Conservation (phyloP, 2,888 invertebrate species). For the Orchesella flavescens region DNA sequence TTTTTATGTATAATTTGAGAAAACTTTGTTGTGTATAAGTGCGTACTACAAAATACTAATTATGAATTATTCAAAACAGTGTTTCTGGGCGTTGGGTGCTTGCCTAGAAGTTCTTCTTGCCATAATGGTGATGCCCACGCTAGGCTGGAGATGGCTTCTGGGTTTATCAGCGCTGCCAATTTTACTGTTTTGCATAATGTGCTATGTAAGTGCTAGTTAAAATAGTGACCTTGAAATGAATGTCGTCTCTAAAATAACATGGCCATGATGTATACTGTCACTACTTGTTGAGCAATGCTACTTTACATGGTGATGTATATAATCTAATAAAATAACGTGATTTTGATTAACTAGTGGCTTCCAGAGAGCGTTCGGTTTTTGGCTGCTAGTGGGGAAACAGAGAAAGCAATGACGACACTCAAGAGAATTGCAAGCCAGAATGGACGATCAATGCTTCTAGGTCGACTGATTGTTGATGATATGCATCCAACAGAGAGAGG, state of each 20-base stretch:
- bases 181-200: constrained; percentile 83
- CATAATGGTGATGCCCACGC: constrained; percentile 89
- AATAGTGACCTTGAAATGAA: too few species aligned
- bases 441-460: constrained; percentile 89
- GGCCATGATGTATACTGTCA: too few species aligned
- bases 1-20: too few species aligned
- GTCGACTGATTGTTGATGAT: constrained; percentile 85
- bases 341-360: constrained; percentile 80
- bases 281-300: too few species aligned
- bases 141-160: constrained; percentile 93
- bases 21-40: too few species aligned
- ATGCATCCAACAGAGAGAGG: constrained; percentile 78
- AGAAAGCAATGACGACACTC: constrained; percentile 88
- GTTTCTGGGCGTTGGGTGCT: constrained; percentile 97
- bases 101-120: constrained; percentile 94
- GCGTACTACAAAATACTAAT: too few species aligned
- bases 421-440: constrained; percentile 91
- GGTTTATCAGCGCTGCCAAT: constrained; percentile 93
- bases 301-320: too few species aligned
- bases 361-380: constrained; percentile 94
- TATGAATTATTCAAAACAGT: constrained; percentile 76
- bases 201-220: constrained; percentile 80
- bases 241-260: too few species aligned
- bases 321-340: too few species aligned
- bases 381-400: constrained; percentile 88